Evolutionary conservation across 2,888 invertebrate species (phyloP).

Genomic region (Lepidocyrtinus sp.): DNA sequence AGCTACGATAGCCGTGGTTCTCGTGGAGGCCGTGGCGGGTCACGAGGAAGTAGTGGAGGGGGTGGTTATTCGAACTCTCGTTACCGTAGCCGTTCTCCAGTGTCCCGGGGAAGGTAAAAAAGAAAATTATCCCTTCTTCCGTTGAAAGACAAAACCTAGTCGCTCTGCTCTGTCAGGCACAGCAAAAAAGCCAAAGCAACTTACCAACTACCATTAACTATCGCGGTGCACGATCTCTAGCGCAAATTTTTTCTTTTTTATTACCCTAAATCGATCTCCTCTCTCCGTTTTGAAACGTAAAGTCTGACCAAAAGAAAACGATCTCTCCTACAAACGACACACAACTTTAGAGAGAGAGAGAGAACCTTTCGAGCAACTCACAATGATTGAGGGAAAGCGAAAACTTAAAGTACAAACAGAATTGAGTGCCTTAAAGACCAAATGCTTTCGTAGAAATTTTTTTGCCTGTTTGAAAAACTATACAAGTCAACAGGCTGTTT

Average conservation of each 20-base stretch:
- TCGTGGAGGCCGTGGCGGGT: slow-evolving; percentile 71
- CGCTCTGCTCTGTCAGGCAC: slow-evolving; percentile 54
- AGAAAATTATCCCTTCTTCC: slow-evolving; percentile 55
- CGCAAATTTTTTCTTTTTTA: slow-evolving; percentile 9
- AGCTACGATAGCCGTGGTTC: slow-evolving; percentile 74
- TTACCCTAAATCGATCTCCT: slow-evolving; percentile 48
- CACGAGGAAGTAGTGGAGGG: slow-evolving; percentile 71
- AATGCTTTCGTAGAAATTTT: not conserved
- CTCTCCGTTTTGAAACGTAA: slow-evolving; percentile 22
- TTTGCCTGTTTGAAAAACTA: no score
- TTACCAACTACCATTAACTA: slow-evolving; percentile 46
- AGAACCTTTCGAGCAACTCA: slow-evolving; percentile 58
- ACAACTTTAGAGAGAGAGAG: slow-evolving; percentile 36
- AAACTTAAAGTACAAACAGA: not conserved
- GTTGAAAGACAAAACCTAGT: slow-evolving; percentile 54
- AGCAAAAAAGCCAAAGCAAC: slow-evolving; percentile 42
- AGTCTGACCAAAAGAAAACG: not conserved
- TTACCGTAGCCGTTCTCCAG: slow-evolving; percentile 75
- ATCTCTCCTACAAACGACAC: slow-evolving; percentile 28
- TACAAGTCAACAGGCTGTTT: not conserved
- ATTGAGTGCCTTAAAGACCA: slow-evolving; percentile 11
- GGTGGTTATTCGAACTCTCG: slow-evolving; percentile 74
- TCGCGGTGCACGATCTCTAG: slow-evolving; percentile 54
- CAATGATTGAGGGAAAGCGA: slow-evolving; percentile 63
- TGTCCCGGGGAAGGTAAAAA: slow-evolving; percentile 74